These are phyloP conservation scores for Numenius arquata DNA, from an alignment of 2,113 vertebrate species.

Conservation along the genomic window DNA sequence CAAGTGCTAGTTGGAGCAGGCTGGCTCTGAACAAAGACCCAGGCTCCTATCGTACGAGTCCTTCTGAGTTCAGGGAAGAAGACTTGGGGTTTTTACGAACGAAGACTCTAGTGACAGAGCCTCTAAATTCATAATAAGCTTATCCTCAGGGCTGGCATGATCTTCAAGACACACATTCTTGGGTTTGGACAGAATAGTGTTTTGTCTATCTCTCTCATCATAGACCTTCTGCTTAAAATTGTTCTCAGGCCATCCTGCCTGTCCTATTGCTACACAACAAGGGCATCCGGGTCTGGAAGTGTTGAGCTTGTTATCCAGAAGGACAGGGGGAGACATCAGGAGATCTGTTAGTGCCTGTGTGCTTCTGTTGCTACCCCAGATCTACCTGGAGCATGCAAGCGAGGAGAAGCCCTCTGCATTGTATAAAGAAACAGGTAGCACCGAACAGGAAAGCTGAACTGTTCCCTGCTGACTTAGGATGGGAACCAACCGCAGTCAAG, in stretches of 20 bases:
- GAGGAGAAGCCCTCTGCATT: neutral
- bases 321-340: neutral
- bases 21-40: neutral
- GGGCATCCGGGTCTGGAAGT: neutral
- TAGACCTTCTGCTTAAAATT: neutral
- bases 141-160: neutral
- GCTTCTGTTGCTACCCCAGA: neutral
- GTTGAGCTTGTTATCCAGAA: neutral
- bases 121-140: neutral
- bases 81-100: neutral
- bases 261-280: neutral
- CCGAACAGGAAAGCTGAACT: neutral
- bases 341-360: neutral
- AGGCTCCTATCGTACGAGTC: rapidly evolving
- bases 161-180: neutral
- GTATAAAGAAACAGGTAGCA: neutral
- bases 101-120: neutral
- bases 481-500: neutral
- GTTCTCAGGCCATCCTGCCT: neutral
- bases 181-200: neutral
- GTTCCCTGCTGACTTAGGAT: neutral
- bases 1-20: neutral
- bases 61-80: neutral
- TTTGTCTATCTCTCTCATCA: neutral
- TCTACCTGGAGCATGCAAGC: neutral